phyloP scores from a whole-genome alignment of 2,888 invertebrate genomes.

The Tuta absoluta region DNA sequence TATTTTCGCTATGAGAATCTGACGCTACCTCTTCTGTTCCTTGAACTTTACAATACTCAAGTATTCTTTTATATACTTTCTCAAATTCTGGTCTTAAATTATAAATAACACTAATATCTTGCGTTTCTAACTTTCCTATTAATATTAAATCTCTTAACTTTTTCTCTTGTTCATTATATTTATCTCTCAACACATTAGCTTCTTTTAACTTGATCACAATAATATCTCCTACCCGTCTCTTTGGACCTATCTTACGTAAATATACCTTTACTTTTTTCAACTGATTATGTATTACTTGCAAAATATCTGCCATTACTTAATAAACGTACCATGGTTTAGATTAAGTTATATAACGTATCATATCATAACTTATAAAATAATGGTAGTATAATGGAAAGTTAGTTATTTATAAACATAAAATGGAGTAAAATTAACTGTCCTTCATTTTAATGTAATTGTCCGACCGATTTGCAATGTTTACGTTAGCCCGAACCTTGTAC shows the following conservation, averaged over 20 bases:
- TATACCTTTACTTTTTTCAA: not conserved
- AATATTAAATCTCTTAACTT: not conserved
- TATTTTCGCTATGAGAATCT: not conserved
- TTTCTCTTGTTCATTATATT: not conserved
- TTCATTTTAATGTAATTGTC: too few species aligned
- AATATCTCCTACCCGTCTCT: not conserved
- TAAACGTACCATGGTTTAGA: not conserved
- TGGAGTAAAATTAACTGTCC: too few species aligned
- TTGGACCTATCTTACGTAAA: not conserved
- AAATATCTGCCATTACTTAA: not conserved
- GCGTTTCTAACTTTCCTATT: not conserved
- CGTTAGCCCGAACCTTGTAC: too few species aligned
- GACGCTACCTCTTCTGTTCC: not conserved
- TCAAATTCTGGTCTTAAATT: not conserved
- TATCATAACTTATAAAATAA: not conserved
- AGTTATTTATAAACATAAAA: too few species aligned
- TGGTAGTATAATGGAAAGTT: too few species aligned
- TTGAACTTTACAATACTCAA: not conserved
- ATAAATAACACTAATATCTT: not conserved
- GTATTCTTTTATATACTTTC: not conserved
- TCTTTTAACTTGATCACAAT: not conserved
- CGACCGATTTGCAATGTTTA: too few species aligned
- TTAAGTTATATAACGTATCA: not conserved
- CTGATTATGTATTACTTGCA: not conserved
- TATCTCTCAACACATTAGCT: not conserved